Percentiles rank a stretch among this genome's conserved stretches.
phyloP scores from a whole-genome alignment of 2,888 invertebrate genomes.

The Dicycla oo region DNA sequence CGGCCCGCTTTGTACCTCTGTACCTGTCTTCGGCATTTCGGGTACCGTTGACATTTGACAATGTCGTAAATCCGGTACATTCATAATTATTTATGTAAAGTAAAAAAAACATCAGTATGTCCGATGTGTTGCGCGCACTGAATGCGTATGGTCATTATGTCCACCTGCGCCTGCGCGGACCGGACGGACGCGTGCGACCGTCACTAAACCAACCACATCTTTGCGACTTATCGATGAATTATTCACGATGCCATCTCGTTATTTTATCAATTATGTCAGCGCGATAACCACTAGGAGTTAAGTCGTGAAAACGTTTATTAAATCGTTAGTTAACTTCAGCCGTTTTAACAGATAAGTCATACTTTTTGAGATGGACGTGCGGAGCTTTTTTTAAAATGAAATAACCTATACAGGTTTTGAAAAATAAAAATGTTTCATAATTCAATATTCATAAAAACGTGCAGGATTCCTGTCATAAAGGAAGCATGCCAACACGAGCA shows the following conservation, averaged over 20 bases:
- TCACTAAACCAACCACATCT: slow-evolving; percentile 63
- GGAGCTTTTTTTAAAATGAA: slow-evolving; percentile 3
- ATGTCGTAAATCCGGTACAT: slow-evolving; percentile 66
- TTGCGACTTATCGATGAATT: slow-evolving; percentile 68
- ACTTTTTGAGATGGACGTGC: slow-evolving; percentile 26
- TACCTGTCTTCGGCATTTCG: slow-evolving; percentile 37
- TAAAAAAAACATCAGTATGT: slow-evolving; percentile 70
- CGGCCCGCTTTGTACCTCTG: slow-evolving; percentile 35
- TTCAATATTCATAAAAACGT: slow-evolving; percentile 56
- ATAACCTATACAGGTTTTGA: slow-evolving; percentile 41
- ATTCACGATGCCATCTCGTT: slow-evolving; percentile 67
- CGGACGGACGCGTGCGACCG: slow-evolving; percentile 76
- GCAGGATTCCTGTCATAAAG: slow-evolving; percentile 58
- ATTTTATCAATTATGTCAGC: slow-evolving; percentile 65
- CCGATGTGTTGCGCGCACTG: slow-evolving; percentile 63
- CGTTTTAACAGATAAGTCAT: slow-evolving; percentile 26
- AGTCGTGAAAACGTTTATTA: slow-evolving; percentile 38
- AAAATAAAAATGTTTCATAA: slow-evolving; percentile 44
- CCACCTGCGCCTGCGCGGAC: slow-evolving; percentile 66
- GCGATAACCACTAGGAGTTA: slow-evolving; percentile 44
- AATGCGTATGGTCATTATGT: slow-evolving; percentile 64
- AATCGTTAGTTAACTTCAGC: slow-evolving; percentile 14
- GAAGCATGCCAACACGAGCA: slow-evolving; percentile 61
- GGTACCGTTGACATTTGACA: slow-evolving; percentile 61
- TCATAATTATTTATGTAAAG: slow-evolving; percentile 63